These are phyloP conservation scores for Grammomys surdaster DNA, from an alignment of 2,113 vertebrate species.

Conservation along the genomic window DNA sequence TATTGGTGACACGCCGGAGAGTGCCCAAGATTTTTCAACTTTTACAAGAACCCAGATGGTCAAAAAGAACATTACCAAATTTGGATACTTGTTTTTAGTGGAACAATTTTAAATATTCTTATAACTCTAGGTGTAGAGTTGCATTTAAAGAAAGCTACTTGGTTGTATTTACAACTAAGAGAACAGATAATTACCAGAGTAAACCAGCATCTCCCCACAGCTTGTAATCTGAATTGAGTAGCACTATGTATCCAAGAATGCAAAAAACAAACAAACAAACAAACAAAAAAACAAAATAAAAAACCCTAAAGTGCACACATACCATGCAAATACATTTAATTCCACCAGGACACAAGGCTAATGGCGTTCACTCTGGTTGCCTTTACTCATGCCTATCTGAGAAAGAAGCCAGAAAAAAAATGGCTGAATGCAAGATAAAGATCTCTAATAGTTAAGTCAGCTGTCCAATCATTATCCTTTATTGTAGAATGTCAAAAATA, in stretches of 20 bases:
- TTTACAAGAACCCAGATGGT: conserved; percentile 71
- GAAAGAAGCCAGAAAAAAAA: conserved; percentile 31
- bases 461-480: conserved; percentile 38
- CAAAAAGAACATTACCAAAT: conserved; percentile 65
- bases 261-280: background rate
- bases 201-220: background rate
- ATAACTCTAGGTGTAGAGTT: conserved; percentile 37
- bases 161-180: conserved; percentile 47
- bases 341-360: background rate
- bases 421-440: background rate
- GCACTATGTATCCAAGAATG: background rate
- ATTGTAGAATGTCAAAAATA: conserved; percentile 47
- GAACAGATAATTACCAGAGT: conserved; percentile 12
- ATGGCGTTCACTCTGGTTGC: conserved; percentile 6
- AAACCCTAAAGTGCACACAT: background rate
- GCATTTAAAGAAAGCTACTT: conserved; percentile 53
- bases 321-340: background rate
- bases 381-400: background rate
- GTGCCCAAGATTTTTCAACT: conserved; percentile 62
- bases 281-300: background rate
- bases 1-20: conserved; percentile 54
- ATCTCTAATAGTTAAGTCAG: conserved; percentile 39
- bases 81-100: conserved; percentile 61
- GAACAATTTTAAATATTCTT: conserved; percentile 55
- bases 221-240: background rate